phyloP scores from a whole-genome alignment of 1,140 invertebrate species.

The Dufourea novaeangliae region DNA sequence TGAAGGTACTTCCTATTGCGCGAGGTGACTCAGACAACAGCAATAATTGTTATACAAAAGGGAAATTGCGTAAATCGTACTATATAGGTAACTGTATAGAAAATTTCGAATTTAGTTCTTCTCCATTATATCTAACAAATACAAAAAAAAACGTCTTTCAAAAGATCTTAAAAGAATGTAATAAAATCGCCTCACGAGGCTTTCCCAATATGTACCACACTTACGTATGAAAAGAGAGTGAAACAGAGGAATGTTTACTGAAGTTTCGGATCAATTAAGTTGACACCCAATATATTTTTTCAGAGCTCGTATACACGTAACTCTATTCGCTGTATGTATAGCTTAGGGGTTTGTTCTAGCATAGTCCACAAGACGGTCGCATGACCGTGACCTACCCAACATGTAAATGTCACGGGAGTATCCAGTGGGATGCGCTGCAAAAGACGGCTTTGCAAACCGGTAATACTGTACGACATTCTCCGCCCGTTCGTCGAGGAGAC shows the following conservation, averaged over 20 bases:
- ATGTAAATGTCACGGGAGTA: constrained; percentile 60
- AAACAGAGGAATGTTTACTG: background rate
- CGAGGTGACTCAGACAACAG: background rate
- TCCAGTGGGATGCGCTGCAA: constrained; percentile 17
- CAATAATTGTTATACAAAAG: background rate
- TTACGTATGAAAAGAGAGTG: no score
- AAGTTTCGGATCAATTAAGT: background rate
- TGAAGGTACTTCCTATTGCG: background rate
- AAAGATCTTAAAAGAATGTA: no score
- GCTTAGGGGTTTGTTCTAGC: constrained; percentile 12
- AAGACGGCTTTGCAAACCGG: constrained; percentile 39
- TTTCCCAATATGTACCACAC: no score
- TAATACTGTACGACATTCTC: constrained; percentile 26
- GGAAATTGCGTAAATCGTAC: background rate
- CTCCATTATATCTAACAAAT: no score
- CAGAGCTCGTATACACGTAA: no score
- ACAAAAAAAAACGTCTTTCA: no score
- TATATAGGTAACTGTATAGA: no score
- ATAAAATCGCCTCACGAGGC: no score
- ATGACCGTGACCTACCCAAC: constrained; percentile 64
- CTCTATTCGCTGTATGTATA: background rate
- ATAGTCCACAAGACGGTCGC: constrained; percentile 6
- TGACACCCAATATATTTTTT: no score
- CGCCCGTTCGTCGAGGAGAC: no score
- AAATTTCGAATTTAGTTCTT: no score